Conservation (phyloP, 2,797 vertebrate genomes). For the Cyclopterus lumpus region DNA sequence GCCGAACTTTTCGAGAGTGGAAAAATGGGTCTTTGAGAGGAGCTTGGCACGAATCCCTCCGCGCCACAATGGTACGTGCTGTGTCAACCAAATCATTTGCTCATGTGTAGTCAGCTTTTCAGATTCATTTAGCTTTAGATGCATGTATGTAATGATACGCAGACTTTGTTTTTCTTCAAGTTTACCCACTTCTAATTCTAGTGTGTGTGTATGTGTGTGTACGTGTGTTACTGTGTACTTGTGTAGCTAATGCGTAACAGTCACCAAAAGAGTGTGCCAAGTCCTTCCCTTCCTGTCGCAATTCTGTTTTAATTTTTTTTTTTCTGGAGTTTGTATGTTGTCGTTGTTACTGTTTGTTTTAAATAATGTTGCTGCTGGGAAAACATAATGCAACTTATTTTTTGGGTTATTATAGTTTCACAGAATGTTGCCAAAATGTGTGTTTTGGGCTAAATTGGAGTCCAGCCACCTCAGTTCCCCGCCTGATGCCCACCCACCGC, state of each 20-base stretch:
- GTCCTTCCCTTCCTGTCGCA: slow-evolving; percentile 52
- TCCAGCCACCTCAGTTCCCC: slow-evolving; percentile 55
- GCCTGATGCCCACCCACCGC: slow-evolving; percentile 41
- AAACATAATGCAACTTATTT: slow-evolving; percentile 1
- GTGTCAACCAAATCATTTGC: slow-evolving; percentile 83
- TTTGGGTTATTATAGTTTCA: background rate
- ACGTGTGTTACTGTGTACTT: slow-evolving; percentile 11
- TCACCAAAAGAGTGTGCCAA: slow-evolving; percentile 46
- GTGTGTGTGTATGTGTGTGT: slow-evolving; percentile 1
- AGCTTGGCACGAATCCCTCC: slow-evolving; percentile 84
- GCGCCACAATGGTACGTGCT: slow-evolving; percentile 89
- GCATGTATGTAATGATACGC: slow-evolving; percentile 56
- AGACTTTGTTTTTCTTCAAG: slow-evolving; percentile 21
- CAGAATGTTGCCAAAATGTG: slow-evolving; percentile 26
- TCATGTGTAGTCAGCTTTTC: slow-evolving; percentile 72
- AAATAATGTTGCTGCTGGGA: slow-evolving; percentile 4
- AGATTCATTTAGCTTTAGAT: slow-evolving; percentile 62
- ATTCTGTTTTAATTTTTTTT: slow-evolving; percentile 13
- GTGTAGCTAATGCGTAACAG: slow-evolving; percentile 33
- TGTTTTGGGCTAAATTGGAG: slow-evolving; percentile 47
- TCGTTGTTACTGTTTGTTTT: slow-evolving; percentile 9
- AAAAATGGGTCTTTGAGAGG: slow-evolving; percentile 88
- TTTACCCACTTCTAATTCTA: slow-evolving; percentile 16
- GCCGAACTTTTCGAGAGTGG: slow-evolving; percentile 83
- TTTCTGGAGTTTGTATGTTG: background rate